Percentiles rank a stretch among this genome's conserved stretches.
Evolutionary conservation across 2,888 invertebrate species (phyloP).

Genomic region (Drosophila rellima): DNA sequence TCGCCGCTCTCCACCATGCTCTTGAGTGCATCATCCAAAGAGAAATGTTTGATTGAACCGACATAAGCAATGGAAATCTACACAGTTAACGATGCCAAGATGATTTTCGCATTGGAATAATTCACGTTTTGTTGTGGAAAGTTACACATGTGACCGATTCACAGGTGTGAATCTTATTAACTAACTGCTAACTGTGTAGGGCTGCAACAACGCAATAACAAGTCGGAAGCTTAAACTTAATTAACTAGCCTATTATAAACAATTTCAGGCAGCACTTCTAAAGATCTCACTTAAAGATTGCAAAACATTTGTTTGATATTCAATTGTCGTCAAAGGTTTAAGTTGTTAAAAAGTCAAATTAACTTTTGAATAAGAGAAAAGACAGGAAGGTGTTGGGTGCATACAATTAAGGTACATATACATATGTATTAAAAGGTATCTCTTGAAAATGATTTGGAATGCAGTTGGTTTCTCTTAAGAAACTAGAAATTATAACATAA

Average conservation of each 20-base stretch:
- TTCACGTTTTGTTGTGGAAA: constrained; percentile 43
- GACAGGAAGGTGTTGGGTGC: background rate
- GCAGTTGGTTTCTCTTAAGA: constrained; percentile 1
- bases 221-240: constrained; percentile 17
- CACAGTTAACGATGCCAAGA: constrained; percentile 6
- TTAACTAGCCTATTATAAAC: constrained; percentile 18
- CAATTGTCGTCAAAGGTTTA: background rate
- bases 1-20: constrained; percentile 40
- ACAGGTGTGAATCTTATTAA: constrained; percentile 59
- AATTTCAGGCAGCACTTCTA: background rate
- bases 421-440: background rate
- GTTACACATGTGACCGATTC: constrained; percentile 64
- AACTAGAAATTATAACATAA: background rate
- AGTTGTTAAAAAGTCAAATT: constrained; percentile 1
- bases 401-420: background rate
- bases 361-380: background rate
- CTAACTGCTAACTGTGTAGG: constrained; percentile 47
- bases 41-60: constrained; percentile 2
- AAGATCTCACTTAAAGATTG: constrained; percentile 10
- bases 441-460: background rate
- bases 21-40: constrained; percentile 56
- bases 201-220: constrained; percentile 10
- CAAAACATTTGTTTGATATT: constrained; percentile 2
- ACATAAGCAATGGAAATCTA: constrained; percentile 29
- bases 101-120: constrained; percentile 14